Base-by-base conservation (phyloP, 2,888 invertebrate genomes). In the Cantharis lateralis region DNA sequence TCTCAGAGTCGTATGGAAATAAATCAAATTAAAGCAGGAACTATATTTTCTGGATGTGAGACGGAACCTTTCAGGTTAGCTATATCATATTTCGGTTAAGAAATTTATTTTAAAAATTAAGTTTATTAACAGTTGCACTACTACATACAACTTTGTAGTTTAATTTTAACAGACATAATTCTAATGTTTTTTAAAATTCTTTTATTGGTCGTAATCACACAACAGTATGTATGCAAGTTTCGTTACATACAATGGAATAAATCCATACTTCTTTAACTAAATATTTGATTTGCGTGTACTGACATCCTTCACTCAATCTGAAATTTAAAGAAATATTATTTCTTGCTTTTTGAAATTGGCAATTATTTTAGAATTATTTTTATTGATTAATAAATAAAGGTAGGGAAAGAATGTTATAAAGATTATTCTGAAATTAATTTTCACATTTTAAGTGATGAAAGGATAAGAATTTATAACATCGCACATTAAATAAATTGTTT, bases 401-500 rank as follows among this genome's bases (percentile, higher is more conserved):
- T n/a, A n/a, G n/a, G 48, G 1, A 9, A 48, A 48, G n/a, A 48
- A 48, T 48, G n/a, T n/a, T n/a, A 48, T 48, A 48, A 48, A n/a
- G n/a, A 48, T 48, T 48, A 48, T 48, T n/a, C n/a, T n/a, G n/a
- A 48, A 48, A 48, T 48, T 48, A 48, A 48, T 48, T 48, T 48
- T 48, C n/a, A 48, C n/a, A 66, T 66, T 66, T n/a, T 20, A 18
- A n/a, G 20, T n/a, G 64, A 66, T 66, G 15, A 32, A 32, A 32
- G 32, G 11, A 18, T 18, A 63, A 66, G 20, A 20, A 16, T 13
- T 20, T 66, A 66, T 20, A 66, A 66, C 24, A 66, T 66, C 24
- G n/a, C 64, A 66, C 13, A 66, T n/a, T 66, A 66, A n/a, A 66
- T 66, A 66, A 66, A 66, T 66, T 66, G 24, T 66, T 66, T 48